Base-by-base conservation (phyloP, 2,797 vertebrate species). In the Manis pentadactyla region DNA sequence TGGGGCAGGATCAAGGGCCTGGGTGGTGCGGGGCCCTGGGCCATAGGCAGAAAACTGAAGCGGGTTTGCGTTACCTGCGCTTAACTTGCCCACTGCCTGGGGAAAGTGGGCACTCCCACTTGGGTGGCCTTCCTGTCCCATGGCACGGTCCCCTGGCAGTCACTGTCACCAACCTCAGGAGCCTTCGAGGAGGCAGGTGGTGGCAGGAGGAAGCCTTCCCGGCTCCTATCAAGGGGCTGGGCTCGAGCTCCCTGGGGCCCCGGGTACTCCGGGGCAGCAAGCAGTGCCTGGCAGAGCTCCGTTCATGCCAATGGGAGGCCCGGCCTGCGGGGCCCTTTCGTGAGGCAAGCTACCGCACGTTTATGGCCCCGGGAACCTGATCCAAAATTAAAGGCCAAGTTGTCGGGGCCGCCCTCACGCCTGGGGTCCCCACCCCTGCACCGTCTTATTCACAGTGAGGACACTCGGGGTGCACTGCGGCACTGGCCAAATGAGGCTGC, bases 171-270 rank as follows among this genome's bases (percentile, higher is more conserved):
- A 49, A 31, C n/a, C 57, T 21, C 49, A 4, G 81, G 57, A 29
- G 34, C 59, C 29, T 23, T 15, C 5, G 10, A 74, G 31, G 2
- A 18, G 82, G 57, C 51, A 13, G 42, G 14, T 21, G 25, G 61
- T 5, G 4, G 14, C 42, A 46, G n/a, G 68, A 27, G 25, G 4
- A 46, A 4, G 11, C 19, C 57, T 18, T 82, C 63, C 31, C 1
- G 55, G 57, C 73, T 21, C 79, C 31, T 3, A 0, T 11, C 17
- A 3, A 1, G 10, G 9, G 31, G 17, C n/a, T 53, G 25, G 0
- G 6, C 49, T 11, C 0, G 18, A 1, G 18, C 34, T 25, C 3
- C 81, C 12, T 0, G 0, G 42, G 27, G 0, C 74, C 9, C 39
- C 75, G 0, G 39, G 37, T 9, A 68, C 57, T 34, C 2, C 18